Evolutionary conservation across 2,888 invertebrate genomes (phyloP), one percentile per base, ranked within the genome.

Genomic region (Eulithis testata): DNA sequence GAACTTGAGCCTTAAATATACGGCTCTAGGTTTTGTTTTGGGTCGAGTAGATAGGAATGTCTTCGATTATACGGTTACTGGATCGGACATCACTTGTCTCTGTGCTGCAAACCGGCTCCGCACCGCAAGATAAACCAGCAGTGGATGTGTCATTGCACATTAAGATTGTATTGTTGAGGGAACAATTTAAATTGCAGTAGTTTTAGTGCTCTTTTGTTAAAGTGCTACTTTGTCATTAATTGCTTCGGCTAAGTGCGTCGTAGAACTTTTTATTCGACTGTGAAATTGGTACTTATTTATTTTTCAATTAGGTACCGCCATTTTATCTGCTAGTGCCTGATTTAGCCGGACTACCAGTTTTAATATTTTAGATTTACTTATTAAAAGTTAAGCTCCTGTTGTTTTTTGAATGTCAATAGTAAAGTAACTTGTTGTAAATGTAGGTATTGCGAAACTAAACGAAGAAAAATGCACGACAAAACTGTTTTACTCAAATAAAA

Each of bases 121-220:
- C 62, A 60, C 63, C 73, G 58, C 58, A 72, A 73, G 81, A 80
- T 82, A 80, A 82, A 78, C 76, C 78, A 76, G 78, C 76, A 77
- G 75, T 78, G 77, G 75, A 79, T 78, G 75, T 82, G 81, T 80
- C 82, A 83, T 78, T 81, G 76, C 73, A 70, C 76, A 81, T 84
- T 82, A 83, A 81, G 81, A 82, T 82, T 77, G 76, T 76, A 78
- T 74, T 77, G 76, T 76, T 75, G 78, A 78, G 71, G 66, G 74
- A 76, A 79, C 80, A 76, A 81, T 80, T 78, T 75, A 73, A 79
- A 79, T 75, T 66, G 67, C 69, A 72, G 66, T 67, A 70, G 69
- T 70, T 68, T 71, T 66, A 65, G 65, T 70, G 59, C 56, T 63
- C 68, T 56, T 71, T 72, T 71, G 63, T 74, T 70, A 64, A 58